Conservation (phyloP, 2,113 vertebrate genomes). For the Oriolus oriolus region DNA sequence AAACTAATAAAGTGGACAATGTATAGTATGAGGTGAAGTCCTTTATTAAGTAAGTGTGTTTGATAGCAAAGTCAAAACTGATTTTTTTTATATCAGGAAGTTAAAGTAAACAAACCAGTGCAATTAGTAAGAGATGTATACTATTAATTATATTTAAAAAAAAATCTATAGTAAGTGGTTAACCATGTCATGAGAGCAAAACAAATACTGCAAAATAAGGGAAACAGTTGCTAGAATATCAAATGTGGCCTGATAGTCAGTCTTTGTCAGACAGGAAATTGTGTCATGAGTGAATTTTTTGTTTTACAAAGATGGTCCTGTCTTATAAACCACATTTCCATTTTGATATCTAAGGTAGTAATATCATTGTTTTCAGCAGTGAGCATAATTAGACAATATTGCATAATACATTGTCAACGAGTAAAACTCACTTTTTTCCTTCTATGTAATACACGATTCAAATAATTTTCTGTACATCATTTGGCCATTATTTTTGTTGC, state of each 20-base stretch:
- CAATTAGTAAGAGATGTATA: not conserved
- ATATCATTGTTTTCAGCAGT: not conserved
- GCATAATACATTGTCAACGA: not conserved
- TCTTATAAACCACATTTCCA: not conserved
- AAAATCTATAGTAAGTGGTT: not conserved
- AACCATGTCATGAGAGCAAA: not conserved
- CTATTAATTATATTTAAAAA: not conserved
- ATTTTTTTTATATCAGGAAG: not conserved
- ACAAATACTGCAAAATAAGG: not conserved
- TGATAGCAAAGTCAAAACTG: not conserved
- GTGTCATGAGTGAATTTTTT: not conserved
- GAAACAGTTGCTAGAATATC: not conserved
- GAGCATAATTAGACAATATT: not conserved
- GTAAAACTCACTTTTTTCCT: not conserved
- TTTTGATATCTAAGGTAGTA: not conserved
- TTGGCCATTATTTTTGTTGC: not conserved
- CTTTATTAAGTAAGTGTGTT: not conserved
- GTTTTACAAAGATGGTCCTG: not conserved
- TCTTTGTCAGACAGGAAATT: not conserved
- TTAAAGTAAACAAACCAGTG: not conserved
- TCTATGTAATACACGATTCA: not conserved
- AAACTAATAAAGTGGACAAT: not conserved
- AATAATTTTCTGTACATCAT: not conserved
- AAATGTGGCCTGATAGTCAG: not conserved
- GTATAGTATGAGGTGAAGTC: not conserved